Conservation (phyloP, 1,140 invertebrate genomes). For the Apis dorsata region DNA sequence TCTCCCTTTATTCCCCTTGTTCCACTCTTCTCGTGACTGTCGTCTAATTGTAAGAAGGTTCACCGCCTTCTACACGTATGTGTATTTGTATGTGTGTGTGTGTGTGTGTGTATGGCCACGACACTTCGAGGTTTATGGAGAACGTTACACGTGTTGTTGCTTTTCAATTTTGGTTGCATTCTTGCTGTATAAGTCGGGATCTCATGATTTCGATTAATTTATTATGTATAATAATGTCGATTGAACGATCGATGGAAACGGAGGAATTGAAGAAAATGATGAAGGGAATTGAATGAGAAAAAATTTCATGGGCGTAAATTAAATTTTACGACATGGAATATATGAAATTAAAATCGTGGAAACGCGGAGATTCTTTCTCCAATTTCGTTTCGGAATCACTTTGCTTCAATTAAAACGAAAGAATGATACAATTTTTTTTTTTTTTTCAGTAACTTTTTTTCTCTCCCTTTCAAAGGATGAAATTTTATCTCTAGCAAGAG, state of each 20-base stretch:
- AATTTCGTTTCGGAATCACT: background rate
- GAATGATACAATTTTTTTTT: too few relatives aligned
- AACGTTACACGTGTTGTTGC: constrained; percentile 30
- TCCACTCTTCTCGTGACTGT: background rate
- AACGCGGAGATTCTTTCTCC: background rate
- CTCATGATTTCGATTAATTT: background rate
- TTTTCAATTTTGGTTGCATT: constrained; percentile 1
- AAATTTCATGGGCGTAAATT: too few relatives aligned
- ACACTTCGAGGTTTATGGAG: constrained; percentile 22
- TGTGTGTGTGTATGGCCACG: constrained; percentile 7
- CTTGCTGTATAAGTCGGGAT: constrained; percentile 11
- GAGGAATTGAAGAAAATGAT: background rate
- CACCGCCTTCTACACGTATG: background rate
- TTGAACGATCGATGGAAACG: background rate
- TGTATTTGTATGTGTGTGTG: background rate
- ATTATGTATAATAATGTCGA: background rate
- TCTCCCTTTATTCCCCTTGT: background rate
- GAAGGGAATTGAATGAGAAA: too few relatives aligned
- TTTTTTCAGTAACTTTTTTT: too few relatives aligned
- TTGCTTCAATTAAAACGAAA: background rate
- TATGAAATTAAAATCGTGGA: background rate
- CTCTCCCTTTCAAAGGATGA: too few relatives aligned
- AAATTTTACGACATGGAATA: background rate
- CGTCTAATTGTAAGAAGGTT: background rate
- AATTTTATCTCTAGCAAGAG: too few relatives aligned